Percentiles rank a stretch among this genome's conserved stretches.
These are phyloP conservation scores for Tretioscincus oriximinensis DNA, from an alignment of 2,113 vertebrate genomes.

Conservation along the genomic window DNA sequence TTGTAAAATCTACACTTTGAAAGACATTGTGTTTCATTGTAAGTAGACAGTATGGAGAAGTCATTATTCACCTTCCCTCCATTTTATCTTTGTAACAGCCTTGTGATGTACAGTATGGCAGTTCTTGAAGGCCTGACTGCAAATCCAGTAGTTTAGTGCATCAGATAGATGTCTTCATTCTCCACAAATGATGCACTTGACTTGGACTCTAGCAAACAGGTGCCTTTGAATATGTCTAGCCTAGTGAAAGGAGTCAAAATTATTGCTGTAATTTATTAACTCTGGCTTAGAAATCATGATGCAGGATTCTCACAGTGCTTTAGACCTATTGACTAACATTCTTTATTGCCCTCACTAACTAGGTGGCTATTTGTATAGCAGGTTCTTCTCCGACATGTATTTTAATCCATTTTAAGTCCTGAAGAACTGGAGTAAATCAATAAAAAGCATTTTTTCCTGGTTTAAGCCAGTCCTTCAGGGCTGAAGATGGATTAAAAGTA, in stretches of 20 bases:
- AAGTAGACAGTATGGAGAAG: too few relatives aligned
- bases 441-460: too few relatives aligned
- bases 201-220: too few relatives aligned
- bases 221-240: neutral
- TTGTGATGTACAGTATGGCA: neutral
- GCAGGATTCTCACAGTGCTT: constrained; percentile 41
- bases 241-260: neutral
- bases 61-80: too few relatives aligned
- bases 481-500: too few relatives aligned
- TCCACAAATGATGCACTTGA: neutral
- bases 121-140: too few relatives aligned
- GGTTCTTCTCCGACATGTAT: too few relatives aligned
- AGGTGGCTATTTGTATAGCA: too few relatives aligned
- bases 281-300: constrained; percentile 39
- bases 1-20: neutral
- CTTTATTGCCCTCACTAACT: constrained; percentile 57
- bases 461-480: too few relatives aligned
- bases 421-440: too few relatives aligned
- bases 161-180: neutral
- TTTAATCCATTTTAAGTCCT: too few relatives aligned
- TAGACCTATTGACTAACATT: constrained; percentile 26
- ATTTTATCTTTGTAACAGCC: neutral
- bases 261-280: neutral
- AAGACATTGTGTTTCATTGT: neutral
- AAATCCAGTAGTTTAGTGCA: neutral